Evolutionary conservation across 2,113 vertebrate species (phyloP), one percentile per base, ranked within the genome.

Genomic region (Corythaixoides concolor): DNA sequence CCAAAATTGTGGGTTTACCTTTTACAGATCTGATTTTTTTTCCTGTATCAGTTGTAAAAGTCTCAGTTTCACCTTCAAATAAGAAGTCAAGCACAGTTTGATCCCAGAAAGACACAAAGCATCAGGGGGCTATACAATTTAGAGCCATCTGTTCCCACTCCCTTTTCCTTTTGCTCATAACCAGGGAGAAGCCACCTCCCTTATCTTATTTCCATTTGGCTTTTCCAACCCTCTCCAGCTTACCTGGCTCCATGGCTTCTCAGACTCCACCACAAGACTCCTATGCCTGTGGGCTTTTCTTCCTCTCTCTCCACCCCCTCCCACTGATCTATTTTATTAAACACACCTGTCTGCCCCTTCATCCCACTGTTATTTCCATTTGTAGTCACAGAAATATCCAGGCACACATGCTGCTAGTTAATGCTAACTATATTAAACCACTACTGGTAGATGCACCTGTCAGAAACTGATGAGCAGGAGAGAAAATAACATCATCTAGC

Each of bases 141-240:
- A 59, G 27, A 80, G 90, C 96, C 96, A 94, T 94, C 88, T 96
- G 90, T 77, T 94, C 93, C 64, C 45, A 53, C 16, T 69, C 67
- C 32, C 43, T 68, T 33, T 39, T 50, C 45, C 50, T 82, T 82
- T 85, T 79, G 49, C 67, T 62, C 45, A 7, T 4, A 79, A 21
- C 6, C n/a, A 69, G 11, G 27, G 49, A 76, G 24, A 67, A 76
- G 5, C 28, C 72, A 69, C 2, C 14, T 81, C 37, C 16, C 58
- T 22, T 56, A 70, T 8, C 39, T 70, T 4, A 37, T n/a, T 30
- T 77, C 50, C 52, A 45, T 9, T 28, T 11, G 26, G 55, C 9
- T 96, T 82, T 96, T 43, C 79, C 68, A 64, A 23, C 8, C 8
- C 23, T 74, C 16, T 47, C 75, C 63, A 88, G 12, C 37, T 75